Evolutionary conservation across 35 echinoderm and acorn worm genomes (phyloP).

Genomic region (Acanthaster planci): DNA sequence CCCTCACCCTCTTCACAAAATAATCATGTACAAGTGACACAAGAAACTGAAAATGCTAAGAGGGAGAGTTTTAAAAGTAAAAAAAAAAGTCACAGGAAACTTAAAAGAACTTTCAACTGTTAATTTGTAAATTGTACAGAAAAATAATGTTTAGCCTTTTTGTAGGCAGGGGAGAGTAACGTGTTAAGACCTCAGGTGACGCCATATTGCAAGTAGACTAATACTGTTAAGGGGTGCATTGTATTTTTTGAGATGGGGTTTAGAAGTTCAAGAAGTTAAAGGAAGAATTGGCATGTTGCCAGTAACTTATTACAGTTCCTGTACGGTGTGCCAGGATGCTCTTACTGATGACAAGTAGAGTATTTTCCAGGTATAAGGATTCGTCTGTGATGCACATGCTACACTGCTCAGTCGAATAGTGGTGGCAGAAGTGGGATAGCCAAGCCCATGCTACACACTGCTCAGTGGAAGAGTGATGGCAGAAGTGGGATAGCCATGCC

Average conservation of each 20-base stretch:
- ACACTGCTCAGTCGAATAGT: too few species aligned
- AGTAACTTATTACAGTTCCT: too few species aligned
- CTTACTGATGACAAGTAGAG: too few species aligned
- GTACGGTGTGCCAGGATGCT: too few species aligned
- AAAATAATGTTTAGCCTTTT: conserved; percentile 3
- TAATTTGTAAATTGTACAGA: conserved; percentile 29
- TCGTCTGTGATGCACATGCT: too few species aligned
- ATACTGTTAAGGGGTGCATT: conserved; percentile 16
- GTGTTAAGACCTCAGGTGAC: conserved; percentile 23
- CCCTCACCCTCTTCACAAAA: neutral
- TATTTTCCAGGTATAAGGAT: too few species aligned
- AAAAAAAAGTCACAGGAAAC: neutral
- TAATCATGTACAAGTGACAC: neutral
- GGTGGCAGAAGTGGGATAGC: too few species aligned
- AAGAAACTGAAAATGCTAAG: neutral
- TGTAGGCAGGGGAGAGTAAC: conserved; percentile 30
- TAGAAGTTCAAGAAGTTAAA: too few species aligned
- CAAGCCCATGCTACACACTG: too few species aligned
- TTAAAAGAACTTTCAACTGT: conserved; percentile 32
- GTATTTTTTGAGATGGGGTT: neutral
- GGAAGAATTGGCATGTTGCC: too few species aligned
- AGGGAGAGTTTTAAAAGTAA: neutral
- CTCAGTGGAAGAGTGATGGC: neutral
- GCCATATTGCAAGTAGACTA: conserved; percentile 31
- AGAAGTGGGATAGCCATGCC: neutral